Evolutionary conservation across 2,888 invertebrate genomes (phyloP), one percentile per base, ranked within the genome.

Genomic region (Xestia ashworthii): DNA sequence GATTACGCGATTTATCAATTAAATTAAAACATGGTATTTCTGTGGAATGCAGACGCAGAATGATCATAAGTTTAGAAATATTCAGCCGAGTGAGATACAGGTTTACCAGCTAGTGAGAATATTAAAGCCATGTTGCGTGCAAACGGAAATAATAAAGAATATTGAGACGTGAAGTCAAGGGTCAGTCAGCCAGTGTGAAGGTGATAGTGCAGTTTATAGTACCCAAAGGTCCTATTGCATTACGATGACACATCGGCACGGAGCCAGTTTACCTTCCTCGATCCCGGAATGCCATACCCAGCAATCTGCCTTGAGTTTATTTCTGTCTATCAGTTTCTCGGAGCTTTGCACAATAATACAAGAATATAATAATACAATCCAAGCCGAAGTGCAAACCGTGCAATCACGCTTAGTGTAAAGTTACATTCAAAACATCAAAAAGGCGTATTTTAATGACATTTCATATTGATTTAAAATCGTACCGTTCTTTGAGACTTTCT

Each of bases 201-300:
- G 87, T 74, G 74, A 76, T 60, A 62, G 53, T 79, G 71, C 80
- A 80, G 76, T 71, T 79, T 83, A 81, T 78, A 74, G 71, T 76
- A 81, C 75, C 16, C 68, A 77, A 74, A 80, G 79, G 73, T 67
- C 74, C 80, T 88, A 81, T 84, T 83, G 79, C 81, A 65, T 68
- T 75, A 72, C 85, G 88, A 89, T 92, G 90, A 89, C 90, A 90
- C 90, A 89, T 86, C 86, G 74, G 41, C 81, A 78, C 76, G 84
- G 83, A 89, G 86, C 85, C 88, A 80, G 93, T 89, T 92, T 82
- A 90, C 92, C 93, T 92, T 92, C 90, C 88, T 78, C 80, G 72
- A 86, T 88, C 88, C 85, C 82, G 89, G 92, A 91, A 91, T 92
- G 89, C 86, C 85, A 83, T 86, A 87, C 78, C 76, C 73, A 83